Evolutionary conservation across 1,140 invertebrate genomes (phyloP), one percentile per base, ranked within the genome.

Genomic region (Drosophila ananassae): DNA sequence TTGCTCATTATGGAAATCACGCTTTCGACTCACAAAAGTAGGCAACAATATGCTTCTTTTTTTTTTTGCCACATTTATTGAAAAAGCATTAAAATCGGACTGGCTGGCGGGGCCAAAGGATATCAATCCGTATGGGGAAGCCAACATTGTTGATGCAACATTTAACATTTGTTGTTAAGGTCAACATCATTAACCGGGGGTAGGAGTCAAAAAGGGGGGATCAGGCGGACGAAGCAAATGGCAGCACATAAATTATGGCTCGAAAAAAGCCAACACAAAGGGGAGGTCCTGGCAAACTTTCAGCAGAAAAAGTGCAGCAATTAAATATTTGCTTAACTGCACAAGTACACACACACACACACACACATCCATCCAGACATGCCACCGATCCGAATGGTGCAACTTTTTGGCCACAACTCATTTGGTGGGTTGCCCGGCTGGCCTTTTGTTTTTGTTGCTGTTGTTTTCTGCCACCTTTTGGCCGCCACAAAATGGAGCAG

Each of bases 251-350:
- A 91, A 91, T 91, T 91, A 91, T 90, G 87, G 83, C 69, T 74
- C 81, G 82, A 77, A 79, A 71, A 69, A 67, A 32, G 37, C 52
- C 48, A 37, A 39, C 50, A 48, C 13, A 41, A 32, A 22, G 9
- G 5, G 22, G 57, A 52, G 39, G 59, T 51, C 69, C 73, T 85
- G 81, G 81, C 81, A 73, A 84, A 89, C 72, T 87, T 87, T 84
- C 51, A 46, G 66, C 72, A 67, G 73, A 76, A 89, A 87, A 90
- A 89, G 80, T 90, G 89, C 89, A 90, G 83, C 89, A 90, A 90
- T 90, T 90, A 90, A 90, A 90, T 90, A 90, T 90, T 90, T 90
- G 89, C 79, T 90, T 84, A 90, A 90, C 89, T 90, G 77, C 79
- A 57, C 48, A 57, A 57, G 39, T 56, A 63, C 60, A 53, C 50